Evolutionary conservation across 2,888 invertebrate genomes (phyloP), one percentile per base, ranked within the genome.

Genomic region (Latrodectus hesperus): DNA sequence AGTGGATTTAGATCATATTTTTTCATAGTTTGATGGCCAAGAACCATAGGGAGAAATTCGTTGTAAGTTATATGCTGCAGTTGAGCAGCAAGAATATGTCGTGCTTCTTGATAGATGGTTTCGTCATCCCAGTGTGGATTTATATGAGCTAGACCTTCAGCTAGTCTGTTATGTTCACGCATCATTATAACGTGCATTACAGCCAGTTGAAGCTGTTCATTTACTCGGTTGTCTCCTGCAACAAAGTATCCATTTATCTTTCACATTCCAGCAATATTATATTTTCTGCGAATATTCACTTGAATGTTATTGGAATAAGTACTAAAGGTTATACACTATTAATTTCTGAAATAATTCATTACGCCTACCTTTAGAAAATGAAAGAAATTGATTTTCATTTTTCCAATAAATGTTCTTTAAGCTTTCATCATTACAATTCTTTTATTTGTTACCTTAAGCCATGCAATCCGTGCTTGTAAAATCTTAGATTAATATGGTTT

Each of bases 61-160:
- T 91, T 91, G 91, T 91, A 93, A 0, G 93, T 92, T 9, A 93
- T 92, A 84, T 92, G 93, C 86, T 93, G 93, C 0, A 92, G 89
- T 14, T 92, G 90, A 0, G 93, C 93, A 0, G 90, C 90, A 0
- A 92, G 79, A 74, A 92, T 92, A 86, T 91, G 90, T 22, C 92
- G 89, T 0, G 91, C 90, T 91, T 94, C 94, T 90, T 97, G 97
- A 94, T 95, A 98, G 0, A 97, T 92, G 0, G 96, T 97, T 93
- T 98, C 98, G 91, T 98, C 98, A 91, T 97, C 96, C 98, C 97
- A 98, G 92, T 96, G 97, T 0, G 96, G 96, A 93, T 98, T 98
- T 9, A 98, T 94, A 76, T 94, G 94, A 0, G 95, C 94, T 67
- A 98, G 93, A 9, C 93, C 95, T 77, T 94, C 94, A 0, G 98